These are phyloP conservation scores for Candidula unifasciata DNA, from an alignment of 2,888 invertebrate species.

Conservation along the genomic window DNA sequence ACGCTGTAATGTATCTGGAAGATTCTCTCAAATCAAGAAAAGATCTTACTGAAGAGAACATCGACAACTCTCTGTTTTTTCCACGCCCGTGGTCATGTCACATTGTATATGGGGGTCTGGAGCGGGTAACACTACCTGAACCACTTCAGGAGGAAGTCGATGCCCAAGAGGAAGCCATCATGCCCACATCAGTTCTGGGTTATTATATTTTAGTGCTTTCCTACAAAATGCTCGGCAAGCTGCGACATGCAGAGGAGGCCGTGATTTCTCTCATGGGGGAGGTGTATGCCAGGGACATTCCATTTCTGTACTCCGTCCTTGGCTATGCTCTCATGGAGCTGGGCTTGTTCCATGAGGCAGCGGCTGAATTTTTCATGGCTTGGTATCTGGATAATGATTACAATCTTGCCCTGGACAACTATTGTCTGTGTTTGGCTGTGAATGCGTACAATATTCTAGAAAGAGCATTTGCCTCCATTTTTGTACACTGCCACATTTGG, in stretches of 20 bases:
- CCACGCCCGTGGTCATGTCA: conserved; percentile 54
- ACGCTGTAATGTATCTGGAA: conserved; percentile 71
- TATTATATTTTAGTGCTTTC: conserved; percentile 74
- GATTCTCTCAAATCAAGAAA: conserved; percentile 63
- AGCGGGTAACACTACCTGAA: conserved; percentile 76
- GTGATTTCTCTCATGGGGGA: conserved; percentile 68
- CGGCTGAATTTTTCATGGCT: conserved; percentile 70
- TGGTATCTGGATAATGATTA: conserved; percentile 68
- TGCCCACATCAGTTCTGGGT: conserved; percentile 71
- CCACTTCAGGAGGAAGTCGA: conserved; percentile 75
- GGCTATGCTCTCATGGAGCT: conserved; percentile 76
- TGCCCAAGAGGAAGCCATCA: conserved; percentile 73
- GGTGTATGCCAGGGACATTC: conserved; percentile 64
- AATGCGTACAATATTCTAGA: conserved; percentile 59
- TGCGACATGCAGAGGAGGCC: conserved; percentile 68
- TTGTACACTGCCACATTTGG: conserved; percentile 55
- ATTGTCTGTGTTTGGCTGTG: conserved; percentile 71
- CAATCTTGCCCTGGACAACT: conserved; percentile 71
- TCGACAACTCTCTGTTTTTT: conserved; percentile 45
- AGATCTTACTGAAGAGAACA: conserved; percentile 36
- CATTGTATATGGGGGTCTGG: conserved; percentile 72
- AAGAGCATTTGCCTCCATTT: conserved; percentile 63
- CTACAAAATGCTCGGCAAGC: conserved; percentile 68
- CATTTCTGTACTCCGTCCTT: conserved; percentile 71
- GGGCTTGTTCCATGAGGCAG: conserved; percentile 72